Base-by-base conservation (phyloP, 2,888 invertebrate species). In the Neocrepidodera transversa region DNA sequence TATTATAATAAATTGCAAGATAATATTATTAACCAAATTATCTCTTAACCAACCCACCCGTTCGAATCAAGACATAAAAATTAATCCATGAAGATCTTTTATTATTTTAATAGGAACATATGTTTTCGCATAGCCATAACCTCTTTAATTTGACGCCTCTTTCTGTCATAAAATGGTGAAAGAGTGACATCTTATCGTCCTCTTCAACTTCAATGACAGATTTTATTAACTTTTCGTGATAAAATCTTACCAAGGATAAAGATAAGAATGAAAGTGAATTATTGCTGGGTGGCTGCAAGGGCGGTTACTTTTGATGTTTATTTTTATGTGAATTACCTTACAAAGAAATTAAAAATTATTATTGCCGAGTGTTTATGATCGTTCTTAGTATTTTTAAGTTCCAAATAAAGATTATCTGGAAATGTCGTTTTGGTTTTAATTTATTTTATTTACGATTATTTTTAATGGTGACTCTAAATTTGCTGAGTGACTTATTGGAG, bases 91-190 rank as follows among this genome's bases (percentile, higher is more conserved):
- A 54, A 65, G 45, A 57, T 59, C 62, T 69, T 72, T 71, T 70
- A 72, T 71, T 71, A 68, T 65, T 58, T 64, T 68, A 69, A 71
- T 73, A 68, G 65, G 65, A 71, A 71, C 72, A 74, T 69, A 64
- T 74, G 73, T 73, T 72, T 72, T 69, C 66, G 70, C 60, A 49
- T 43, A 26, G 45, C 49, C 35, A 52, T 50, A 62, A 56, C 50
- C 68, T 67, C 61, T 64, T 6, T 60, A 60, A 67, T 67, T 66
- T 67, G 68, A 68, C 72, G 71, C 66, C 71, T 70, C 67, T 66
- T 18, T 60, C 58, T 66, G 66, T 70, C 72, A 71, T 75, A 75
- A 75, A 75, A 64, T 66, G 62, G 63, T 66, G 69, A 70, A 71
- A 68, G 68, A 64, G 58, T 63, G 64, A 66, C 66, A 62, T 62